A percentile compares a stretch with the other conserved stretches of the same genome.
Conservation (phyloP, 2,797 vertebrate genomes). For the Gallinago solitaria region DNA sequence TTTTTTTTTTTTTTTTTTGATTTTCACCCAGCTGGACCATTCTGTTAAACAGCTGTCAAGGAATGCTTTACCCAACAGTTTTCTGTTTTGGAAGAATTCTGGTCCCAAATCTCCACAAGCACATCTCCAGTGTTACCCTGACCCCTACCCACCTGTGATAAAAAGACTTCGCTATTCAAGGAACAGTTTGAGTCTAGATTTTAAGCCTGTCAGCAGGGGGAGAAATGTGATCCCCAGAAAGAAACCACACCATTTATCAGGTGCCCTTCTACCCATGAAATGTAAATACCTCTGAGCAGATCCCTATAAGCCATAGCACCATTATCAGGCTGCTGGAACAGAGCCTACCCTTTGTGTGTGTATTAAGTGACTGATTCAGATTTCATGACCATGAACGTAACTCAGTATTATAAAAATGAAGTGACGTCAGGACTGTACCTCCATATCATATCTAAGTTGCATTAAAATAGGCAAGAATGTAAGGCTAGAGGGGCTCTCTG, state of each 20-base stretch:
- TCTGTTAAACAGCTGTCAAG: conserved; percentile 26
- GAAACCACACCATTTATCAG: not conserved
- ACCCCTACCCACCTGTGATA: not conserved
- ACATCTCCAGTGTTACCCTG: not conserved
- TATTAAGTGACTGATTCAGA: not conserved
- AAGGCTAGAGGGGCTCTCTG: not conserved
- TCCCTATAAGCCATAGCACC: not conserved
- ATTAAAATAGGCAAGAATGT: not conserved
- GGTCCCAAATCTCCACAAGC: not conserved
- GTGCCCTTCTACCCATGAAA: not conserved
- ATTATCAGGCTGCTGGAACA: not conserved
- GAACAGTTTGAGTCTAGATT: not conserved
- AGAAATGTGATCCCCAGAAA: not conserved
- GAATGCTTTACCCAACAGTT: conserved; percentile 12
- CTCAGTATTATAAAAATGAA: not conserved
- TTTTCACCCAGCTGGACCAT: conserved; percentile 41
- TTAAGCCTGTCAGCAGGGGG: not conserved
- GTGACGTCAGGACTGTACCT: not conserved
- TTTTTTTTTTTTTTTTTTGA: not conserved
- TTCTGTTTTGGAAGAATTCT: not conserved
- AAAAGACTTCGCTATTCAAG: not conserved
- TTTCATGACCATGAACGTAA: not conserved
- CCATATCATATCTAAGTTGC: not conserved
- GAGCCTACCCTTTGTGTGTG: not conserved
- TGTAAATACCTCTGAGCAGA: not conserved